Percentiles rank a stretch among this genome's conserved stretches.
Conservation (phyloP, 2,113 vertebrate genomes). For the Parus major region DNA sequence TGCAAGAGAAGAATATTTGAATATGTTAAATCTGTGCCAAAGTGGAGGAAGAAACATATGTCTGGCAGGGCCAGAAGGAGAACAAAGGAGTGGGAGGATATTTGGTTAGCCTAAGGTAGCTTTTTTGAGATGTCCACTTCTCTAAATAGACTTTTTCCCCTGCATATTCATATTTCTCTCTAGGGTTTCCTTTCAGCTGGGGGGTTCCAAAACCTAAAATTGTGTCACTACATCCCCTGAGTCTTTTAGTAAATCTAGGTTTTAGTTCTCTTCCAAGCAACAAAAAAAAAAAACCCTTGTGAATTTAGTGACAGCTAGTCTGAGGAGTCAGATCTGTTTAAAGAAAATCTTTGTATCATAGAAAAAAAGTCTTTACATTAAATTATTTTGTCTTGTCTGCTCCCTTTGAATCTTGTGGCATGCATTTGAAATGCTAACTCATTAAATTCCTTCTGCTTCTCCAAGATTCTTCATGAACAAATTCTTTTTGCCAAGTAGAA, state of each 20-base stretch:
- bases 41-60: background rate
- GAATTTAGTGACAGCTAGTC: background rate
- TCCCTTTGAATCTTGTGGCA: background rate
- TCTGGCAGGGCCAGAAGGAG: background rate
- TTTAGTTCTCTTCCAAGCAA: background rate
- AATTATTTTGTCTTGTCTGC: slow-evolving; percentile 4
- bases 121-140: background rate
- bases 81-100: background rate
- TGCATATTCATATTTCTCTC: background rate
- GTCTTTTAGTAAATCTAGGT: background rate
- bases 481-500: background rate
- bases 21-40: background rate
- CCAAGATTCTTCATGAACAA: background rate
- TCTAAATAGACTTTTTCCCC: background rate
- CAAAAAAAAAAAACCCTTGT: background rate
- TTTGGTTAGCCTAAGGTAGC: background rate
- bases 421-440: background rate
- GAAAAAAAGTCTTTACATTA: background rate
- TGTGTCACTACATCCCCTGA: background rate
- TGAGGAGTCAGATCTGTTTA: background rate
- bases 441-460: slow-evolving; percentile 14
- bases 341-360: background rate
- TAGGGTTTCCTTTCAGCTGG: background rate
- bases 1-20: background rate
- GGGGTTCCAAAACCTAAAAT: background rate